Percentiles rank a stretch among this genome's conserved stretches.
Evolutionary conservation across 2,797 vertebrate species (phyloP).

Genomic region (Cossypha polioptera): DNA sequence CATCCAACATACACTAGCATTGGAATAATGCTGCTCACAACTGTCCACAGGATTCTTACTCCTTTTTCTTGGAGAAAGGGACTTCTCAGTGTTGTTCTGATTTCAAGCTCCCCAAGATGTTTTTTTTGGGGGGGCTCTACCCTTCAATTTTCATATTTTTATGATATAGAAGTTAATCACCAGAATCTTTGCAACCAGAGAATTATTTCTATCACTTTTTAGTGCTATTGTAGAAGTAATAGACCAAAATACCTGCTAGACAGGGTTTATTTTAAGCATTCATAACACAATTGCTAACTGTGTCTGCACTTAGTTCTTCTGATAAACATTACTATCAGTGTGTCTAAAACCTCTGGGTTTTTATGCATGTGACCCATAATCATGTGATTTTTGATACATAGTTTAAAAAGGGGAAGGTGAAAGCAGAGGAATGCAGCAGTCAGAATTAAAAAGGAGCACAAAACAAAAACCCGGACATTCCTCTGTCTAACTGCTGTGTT

Average conservation of each 20-base stretch:
- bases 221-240: not conserved
- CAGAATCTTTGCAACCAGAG: not conserved
- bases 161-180: not conserved
- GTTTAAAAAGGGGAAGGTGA: conserved; percentile 5
- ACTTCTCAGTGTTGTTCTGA: not conserved
- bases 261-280: not conserved
- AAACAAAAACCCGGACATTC: not conserved
- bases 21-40: not conserved
- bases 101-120: too few relatives aligned
- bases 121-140: not conserved
- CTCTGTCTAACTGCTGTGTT: conserved; percentile 27
- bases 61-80: not conserved
- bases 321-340: not conserved
- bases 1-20: accelerated
- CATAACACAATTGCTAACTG: accelerated
- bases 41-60: not conserved
- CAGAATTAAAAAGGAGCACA: not conserved
- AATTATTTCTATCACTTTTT: not conserved
- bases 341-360: not conserved
- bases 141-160: not conserved
- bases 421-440: not conserved
- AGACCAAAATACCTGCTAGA: not conserved
- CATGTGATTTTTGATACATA: not conserved
- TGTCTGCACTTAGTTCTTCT: not conserved
- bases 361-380: not conserved